These are phyloP conservation scores for Microchirus variegatus DNA, from an alignment of 2,797 vertebrate genomes.

Conservation along the genomic window DNA sequence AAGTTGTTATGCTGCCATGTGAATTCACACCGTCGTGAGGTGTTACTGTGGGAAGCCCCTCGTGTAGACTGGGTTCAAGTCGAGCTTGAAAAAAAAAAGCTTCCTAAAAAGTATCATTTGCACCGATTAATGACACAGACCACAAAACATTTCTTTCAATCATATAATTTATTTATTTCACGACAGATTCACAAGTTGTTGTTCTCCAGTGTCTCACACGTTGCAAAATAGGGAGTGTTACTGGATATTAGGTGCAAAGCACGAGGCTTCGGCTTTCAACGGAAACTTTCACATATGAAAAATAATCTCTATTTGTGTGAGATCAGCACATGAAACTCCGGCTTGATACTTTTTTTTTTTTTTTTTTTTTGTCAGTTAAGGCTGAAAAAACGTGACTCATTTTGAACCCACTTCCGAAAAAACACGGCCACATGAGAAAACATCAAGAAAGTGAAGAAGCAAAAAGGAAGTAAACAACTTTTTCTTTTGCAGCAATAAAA, in stretches of 20 bases:
- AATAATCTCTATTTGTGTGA: constrained; percentile 12
- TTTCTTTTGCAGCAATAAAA: constrained; percentile 8
- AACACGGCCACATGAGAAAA: neutral
- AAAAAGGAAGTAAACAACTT: constrained; percentile 11
- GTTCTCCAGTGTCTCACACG: constrained; percentile 33
- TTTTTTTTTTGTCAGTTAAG: constrained; percentile 20
- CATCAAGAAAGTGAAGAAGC: neutral
- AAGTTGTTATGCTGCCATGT: constrained; percentile 5
- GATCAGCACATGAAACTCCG: constrained; percentile 11
- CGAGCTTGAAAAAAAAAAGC: neutral
- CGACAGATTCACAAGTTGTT: constrained; percentile 7
- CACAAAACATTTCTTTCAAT: neutral
- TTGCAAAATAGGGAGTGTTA: constrained; percentile 19
- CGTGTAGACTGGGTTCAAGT: neutral
- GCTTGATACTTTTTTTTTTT: constrained; percentile 7
- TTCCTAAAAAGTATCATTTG: neutral
- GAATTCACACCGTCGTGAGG: constrained; percentile 5
- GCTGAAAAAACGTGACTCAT: constrained; percentile 47
- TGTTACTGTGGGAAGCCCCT: neutral
- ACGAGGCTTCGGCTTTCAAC: constrained; percentile 12
- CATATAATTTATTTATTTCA: constrained; percentile 54
- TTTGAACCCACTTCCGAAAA: constrained; percentile 5
- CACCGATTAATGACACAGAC: neutral
- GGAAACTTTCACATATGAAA: constrained; percentile 37
- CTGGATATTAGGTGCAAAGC: neutral